Conservation (phyloP, 2,888 invertebrate genomes). For the Bimastos eiseni region DNA sequence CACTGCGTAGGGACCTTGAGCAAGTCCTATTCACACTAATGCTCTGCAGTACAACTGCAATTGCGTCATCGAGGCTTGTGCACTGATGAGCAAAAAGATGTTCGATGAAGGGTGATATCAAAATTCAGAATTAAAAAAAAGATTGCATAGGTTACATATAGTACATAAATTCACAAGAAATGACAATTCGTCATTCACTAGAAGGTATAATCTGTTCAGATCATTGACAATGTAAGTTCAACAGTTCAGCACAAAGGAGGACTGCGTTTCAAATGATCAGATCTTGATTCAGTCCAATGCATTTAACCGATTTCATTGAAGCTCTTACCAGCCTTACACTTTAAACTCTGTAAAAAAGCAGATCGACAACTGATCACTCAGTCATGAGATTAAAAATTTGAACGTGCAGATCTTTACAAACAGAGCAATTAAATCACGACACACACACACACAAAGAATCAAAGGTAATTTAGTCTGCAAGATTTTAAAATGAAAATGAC, state of each 20-base stretch:
- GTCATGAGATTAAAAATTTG: background rate
- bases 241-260: background rate
- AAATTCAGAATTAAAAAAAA: too few species aligned
- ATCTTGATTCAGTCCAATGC: background rate
- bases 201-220: background rate
- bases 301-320: background rate
- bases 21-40: too few species aligned
- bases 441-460: background rate
- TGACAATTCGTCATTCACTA: background rate
- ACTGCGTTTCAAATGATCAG: background rate
- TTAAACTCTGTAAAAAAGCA: background rate
- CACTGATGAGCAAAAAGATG: too few species aligned
- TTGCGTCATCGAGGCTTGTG: too few species aligned
- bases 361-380: background rate
- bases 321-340: background rate
- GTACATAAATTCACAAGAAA: too few species aligned
- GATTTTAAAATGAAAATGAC: background rate
- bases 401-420: slow-evolving; percentile 13
- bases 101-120: too few species aligned
- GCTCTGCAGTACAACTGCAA: too few species aligned
- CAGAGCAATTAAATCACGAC: background rate
- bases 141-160: too few species aligned
- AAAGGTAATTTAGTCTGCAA: background rate
- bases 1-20: too few species aligned
- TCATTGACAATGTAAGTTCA: background rate